These are phyloP conservation scores for Holothuria scabra DNA, from an alignment of 53 echinoderm and acorn worm genomes.

Conservation along the genomic window DNA sequence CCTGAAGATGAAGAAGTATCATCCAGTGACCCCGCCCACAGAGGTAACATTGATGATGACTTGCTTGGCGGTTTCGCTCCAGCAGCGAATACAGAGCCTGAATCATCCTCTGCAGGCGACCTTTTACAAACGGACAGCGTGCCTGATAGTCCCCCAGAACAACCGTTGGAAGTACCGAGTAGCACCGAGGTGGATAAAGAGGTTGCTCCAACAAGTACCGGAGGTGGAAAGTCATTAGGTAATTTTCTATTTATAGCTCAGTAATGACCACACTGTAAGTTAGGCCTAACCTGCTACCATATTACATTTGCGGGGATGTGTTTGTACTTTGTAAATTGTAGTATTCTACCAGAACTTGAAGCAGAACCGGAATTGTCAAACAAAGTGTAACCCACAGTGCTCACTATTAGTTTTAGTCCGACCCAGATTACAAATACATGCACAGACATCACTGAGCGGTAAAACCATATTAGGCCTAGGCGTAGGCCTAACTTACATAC, in stretches of 20 bases:
- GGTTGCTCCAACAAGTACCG: not conserved
- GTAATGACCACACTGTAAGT: no score
- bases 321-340: no score
- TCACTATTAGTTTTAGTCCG: no score
- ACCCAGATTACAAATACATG: no score
- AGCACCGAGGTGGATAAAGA: conserved; percentile 9
- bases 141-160: conserved; percentile 19
- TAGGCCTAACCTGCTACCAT: no score
- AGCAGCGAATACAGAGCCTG: not conserved
- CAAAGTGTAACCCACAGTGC: no score
- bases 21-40: conserved; percentile 21
- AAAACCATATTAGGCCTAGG: no score
- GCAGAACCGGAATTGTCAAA: no score
- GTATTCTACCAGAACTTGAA: no score
- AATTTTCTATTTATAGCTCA: not conserved
- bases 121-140: conserved; percentile 25
- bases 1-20: conserved; percentile 33
- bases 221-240: conserved; percentile 30
- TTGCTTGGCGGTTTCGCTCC: conserved; percentile 37
- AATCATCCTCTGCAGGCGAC: conserved; percentile 6
- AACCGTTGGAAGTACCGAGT: not conserved
- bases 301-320: no score
- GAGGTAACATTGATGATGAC: conserved; percentile 29
- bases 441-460: no score
- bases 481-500: no score